Conservation (phyloP, 1,140 invertebrate species). For the Drosophila triauraria region DNA sequence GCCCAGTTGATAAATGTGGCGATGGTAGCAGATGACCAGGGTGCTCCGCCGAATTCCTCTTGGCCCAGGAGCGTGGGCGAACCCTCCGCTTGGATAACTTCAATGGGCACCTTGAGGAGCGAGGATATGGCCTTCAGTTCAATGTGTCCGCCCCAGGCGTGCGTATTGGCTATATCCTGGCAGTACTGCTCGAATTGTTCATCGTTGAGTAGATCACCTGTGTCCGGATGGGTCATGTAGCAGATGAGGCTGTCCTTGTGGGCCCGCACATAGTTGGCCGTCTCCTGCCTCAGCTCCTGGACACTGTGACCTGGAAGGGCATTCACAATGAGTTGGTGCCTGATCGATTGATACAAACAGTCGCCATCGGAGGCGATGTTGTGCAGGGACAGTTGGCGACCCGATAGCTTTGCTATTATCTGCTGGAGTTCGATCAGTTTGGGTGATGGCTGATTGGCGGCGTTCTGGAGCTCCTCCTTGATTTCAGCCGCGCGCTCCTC, state of each 20-base stretch:
- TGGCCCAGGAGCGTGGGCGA: constrained; percentile 92
- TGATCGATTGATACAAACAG: constrained; percentile 96
- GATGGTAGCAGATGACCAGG: constrained; percentile 94
- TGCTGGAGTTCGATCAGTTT: constrained; percentile 89
- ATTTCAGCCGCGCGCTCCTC: constrained; percentile 92
- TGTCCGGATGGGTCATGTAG: constrained; percentile 89
- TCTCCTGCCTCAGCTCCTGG: constrained; percentile 88
- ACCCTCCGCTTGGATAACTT: constrained; percentile 95
- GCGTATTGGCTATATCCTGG: constrained; percentile 91
- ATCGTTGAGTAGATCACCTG: constrained; percentile 90
- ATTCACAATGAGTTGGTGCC: constrained; percentile 90
- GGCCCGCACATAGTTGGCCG: constrained; percentile 90
- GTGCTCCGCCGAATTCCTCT: constrained; percentile 87
- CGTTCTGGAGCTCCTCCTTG: constrained; percentile 87
- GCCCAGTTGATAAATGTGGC: constrained; percentile 95
- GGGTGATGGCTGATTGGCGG: constrained; percentile 90
- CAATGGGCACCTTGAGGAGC: constrained; percentile 91
- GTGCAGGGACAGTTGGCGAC: constrained; percentile 88
- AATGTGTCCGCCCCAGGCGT: constrained; percentile 97
- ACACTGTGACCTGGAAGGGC: constrained; percentile 78
- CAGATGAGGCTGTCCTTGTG: constrained; percentile 94
- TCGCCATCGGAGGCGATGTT: constrained; percentile 96
- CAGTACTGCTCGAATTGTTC: constrained; percentile 95
- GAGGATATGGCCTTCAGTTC: constrained; percentile 95
- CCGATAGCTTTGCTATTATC: constrained; percentile 89